Evolutionary conservation across 2,113 vertebrate species (phyloP).

Genomic region (Vulpes ferrilata): DNA sequence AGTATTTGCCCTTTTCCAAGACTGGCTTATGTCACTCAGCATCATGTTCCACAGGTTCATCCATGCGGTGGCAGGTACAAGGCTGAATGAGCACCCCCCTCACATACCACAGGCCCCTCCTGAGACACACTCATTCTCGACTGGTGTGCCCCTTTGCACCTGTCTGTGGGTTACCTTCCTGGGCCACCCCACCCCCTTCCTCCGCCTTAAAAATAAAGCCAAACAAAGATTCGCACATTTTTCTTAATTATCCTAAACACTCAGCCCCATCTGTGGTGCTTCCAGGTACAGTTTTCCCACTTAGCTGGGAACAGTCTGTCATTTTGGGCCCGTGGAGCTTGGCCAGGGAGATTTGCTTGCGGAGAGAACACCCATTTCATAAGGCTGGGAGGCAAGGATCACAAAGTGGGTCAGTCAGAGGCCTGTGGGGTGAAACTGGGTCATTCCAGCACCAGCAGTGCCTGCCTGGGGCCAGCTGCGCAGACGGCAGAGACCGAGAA

Average conservation of each 20-base stretch:
- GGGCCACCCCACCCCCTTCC: neutral
- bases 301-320: neutral
- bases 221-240: neutral
- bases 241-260: neutral
- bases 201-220: neutral
- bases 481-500: neutral
- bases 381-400: neutral
- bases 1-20: neutral
- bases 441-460: neutral
- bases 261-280: neutral
- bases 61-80: accelerated
- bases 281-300: neutral
- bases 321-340: neutral
- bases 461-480: neutral
- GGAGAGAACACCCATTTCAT: neutral
- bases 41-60: neutral
- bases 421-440: neutral
- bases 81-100: neutral
- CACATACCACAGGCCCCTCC: neutral
- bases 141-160: accelerated
- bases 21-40: neutral
- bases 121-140: neutral
- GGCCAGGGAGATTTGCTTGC: neutral
- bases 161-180: neutral
- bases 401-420: neutral